A percentile compares a stretch with the other conserved stretches of the same genome.
Evolutionary conservation across 1,140 invertebrate species (phyloP).

Genomic region (Drosophila serrata): DNA sequence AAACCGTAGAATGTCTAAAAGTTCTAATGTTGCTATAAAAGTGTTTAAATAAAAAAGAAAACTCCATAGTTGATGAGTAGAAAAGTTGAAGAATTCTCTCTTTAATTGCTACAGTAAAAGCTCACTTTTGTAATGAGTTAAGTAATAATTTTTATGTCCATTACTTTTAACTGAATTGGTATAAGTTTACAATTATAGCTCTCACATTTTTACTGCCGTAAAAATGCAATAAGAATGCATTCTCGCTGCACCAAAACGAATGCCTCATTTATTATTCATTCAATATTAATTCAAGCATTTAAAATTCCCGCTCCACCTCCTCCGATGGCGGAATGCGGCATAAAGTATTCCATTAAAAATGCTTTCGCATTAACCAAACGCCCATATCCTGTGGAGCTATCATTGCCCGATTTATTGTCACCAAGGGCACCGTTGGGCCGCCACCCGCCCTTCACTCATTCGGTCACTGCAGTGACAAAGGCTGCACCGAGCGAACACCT

Average conservation of each 20-base stretch:
- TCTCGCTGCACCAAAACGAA: neutral
- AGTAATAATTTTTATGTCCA: neutral
- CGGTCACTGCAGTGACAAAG: constrained; percentile 19
- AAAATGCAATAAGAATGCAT: constrained; percentile 17
- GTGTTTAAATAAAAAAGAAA: neutral
- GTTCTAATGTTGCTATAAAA: neutral
- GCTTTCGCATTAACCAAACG: constrained; percentile 46
- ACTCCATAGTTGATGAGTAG: neutral
- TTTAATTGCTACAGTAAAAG: neutral
- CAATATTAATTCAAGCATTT: constrained; percentile 44
- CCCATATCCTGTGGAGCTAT: constrained; percentile 50
- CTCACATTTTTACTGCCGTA: constrained; percentile 3
- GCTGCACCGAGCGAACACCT: constrained; percentile 33
- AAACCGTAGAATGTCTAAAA: neutral
- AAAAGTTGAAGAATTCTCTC: neutral
- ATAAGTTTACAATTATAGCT: constrained; percentile 2
- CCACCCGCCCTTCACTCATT: constrained; percentile 12
- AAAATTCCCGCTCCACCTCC: constrained; percentile 8
- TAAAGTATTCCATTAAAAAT: constrained; percentile 47
- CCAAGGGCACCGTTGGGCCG: constrained; percentile 14
- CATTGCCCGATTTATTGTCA: constrained; percentile 58
- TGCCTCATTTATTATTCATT: constrained; percentile 40
- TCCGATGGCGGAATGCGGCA: neutral
- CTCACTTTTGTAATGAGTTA: neutral
- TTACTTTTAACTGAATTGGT: constrained; percentile 8